A percentile compares a stretch with the other conserved stretches of the same genome.
These are phyloP conservation scores for Steinernema feltiae DNA, from an alignment of 1,140 invertebrate genomes.

Conservation along the genomic window DNA sequence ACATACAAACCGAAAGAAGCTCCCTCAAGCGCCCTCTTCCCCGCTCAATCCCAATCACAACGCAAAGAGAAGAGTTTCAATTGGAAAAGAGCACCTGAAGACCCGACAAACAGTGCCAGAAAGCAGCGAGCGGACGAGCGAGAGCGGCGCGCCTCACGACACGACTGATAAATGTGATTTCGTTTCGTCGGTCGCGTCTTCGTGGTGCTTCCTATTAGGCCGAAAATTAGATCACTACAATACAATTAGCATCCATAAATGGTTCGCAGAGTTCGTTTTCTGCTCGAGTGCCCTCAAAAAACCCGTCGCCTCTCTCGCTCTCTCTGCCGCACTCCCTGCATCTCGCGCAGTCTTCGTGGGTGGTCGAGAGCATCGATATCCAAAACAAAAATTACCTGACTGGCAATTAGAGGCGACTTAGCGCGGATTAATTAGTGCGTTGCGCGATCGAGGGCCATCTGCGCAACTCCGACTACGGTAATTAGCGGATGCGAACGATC, in stretches of 20 bases:
- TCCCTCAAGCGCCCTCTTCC: too few relatives aligned
- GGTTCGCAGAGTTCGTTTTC: neutral
- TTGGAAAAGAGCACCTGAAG: neutral
- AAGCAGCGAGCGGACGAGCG: neutral
- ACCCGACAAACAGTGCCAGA: too few relatives aligned
- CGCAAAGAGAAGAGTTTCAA: too few relatives aligned
- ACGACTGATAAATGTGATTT: constrained; percentile 10
- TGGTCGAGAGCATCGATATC: constrained; percentile 10
- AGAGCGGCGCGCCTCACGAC: neutral
- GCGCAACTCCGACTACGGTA: neutral
- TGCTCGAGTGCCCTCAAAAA: neutral
- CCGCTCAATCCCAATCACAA: too few relatives aligned
- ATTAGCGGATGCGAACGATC: neutral
- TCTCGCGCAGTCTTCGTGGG: neutral
- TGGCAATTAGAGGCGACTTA: constrained; percentile 6
- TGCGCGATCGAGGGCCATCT: neutral
- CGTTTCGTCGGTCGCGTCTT: constrained; percentile 13
- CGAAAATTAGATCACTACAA: constrained; percentile 15
- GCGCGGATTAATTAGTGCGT: constrained; percentile 5
- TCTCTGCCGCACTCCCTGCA: neutral
- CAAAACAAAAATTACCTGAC: constrained; percentile 11
- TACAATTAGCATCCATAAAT: constrained; percentile 15
- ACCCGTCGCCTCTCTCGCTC: neutral
- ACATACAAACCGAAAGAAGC: too few relatives aligned
- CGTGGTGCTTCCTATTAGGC: neutral